Conservation (phyloP, 1,140 invertebrate genomes). For the Diploscapter pachys region DNA sequence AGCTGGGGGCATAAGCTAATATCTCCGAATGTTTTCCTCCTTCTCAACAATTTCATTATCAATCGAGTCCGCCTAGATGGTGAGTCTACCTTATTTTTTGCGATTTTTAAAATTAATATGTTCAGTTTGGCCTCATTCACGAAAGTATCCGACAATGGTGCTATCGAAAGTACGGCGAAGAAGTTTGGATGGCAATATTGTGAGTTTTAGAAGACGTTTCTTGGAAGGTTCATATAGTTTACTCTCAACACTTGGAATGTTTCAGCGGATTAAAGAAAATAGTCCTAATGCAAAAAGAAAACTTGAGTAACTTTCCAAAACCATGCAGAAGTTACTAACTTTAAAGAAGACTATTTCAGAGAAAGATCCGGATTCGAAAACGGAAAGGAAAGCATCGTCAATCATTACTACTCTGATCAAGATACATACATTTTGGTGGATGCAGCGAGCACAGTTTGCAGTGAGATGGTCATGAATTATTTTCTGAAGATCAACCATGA, state of each 20-base stretch:
- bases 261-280: too few species aligned
- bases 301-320: too few species aligned
- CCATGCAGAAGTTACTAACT: too few species aligned
- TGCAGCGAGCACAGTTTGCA: constrained; percentile 35
- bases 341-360: background rate
- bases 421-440: constrained; percentile 52
- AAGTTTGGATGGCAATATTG: constrained; percentile 32
- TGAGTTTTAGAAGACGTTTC: background rate
- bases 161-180: constrained; percentile 37
- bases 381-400: constrained; percentile 51
- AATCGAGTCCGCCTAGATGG: background rate
- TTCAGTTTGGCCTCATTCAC: constrained; percentile 46
- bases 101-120: background rate
- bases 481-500: constrained; percentile 1
- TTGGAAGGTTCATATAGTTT: background rate
- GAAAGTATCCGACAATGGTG: constrained; percentile 41
- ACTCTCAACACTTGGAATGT: too few species aligned
- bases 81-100: background rate
- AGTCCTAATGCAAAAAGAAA: too few species aligned
- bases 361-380: constrained; percentile 46
- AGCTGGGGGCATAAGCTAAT: too few species aligned
- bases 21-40: too few species aligned
- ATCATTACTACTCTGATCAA: constrained; percentile 48
- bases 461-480: constrained; percentile 19
- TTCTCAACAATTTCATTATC: too few species aligned